Evolutionary conservation across 2,113 vertebrate genomes (phyloP).

Genomic region (Spheniscus mendiculus): DNA sequence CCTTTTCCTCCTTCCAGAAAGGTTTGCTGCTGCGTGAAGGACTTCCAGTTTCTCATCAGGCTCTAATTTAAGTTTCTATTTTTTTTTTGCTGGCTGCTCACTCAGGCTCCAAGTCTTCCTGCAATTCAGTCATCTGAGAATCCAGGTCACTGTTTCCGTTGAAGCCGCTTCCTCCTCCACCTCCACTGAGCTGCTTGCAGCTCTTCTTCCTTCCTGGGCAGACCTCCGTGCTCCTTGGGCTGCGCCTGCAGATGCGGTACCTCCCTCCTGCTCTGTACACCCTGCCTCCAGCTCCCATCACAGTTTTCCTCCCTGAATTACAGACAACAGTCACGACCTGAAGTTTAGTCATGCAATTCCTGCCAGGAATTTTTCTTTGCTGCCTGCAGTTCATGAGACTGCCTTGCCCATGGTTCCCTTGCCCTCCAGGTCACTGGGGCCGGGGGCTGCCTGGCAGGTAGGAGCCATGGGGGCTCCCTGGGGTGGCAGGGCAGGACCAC

Average conservation of each 20-base stretch:
- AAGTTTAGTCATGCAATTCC: not conserved
- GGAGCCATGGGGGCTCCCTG: not conserved
- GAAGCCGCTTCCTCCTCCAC: slow-evolving; percentile 9
- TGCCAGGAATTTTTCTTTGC: not conserved
- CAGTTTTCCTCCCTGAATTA: not conserved
- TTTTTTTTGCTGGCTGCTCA: not conserved
- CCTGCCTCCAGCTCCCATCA: not conserved
- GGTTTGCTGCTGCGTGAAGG: not conserved
- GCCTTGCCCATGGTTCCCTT: not conserved
- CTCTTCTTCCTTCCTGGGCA: slow-evolving; percentile 27
- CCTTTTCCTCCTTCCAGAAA: not conserved
- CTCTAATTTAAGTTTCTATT: not conserved
- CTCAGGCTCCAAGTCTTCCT: slow-evolving; percentile 12
- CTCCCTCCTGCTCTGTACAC: not conserved
- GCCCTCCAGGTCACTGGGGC: not conserved
- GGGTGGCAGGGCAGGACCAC: not conserved
- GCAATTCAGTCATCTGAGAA: not conserved
- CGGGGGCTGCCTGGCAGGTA: not conserved
- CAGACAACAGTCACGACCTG: not conserved
- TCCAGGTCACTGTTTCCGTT: not conserved
- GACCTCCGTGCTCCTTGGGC: not conserved
- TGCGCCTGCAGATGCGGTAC: not conserved
- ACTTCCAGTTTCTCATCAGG: not conserved
- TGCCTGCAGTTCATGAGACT: not conserved
- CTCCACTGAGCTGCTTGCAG: not conserved